phyloP scores from a whole-genome alignment of 2,113 vertebrate genomes.

The Panthera uncia region DNA sequence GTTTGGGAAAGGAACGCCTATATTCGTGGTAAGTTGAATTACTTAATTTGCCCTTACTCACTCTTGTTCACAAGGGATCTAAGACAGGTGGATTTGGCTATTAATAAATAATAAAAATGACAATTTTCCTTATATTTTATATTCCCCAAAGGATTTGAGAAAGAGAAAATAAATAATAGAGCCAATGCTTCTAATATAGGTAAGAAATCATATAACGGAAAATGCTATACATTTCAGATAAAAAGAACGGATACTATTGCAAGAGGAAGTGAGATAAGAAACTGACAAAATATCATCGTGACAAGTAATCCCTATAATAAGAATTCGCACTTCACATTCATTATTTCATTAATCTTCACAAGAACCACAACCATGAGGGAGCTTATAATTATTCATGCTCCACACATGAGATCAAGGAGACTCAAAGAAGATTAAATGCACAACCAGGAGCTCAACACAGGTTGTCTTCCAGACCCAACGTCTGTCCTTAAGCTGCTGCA shows the following conservation, averaged over 20 bases:
- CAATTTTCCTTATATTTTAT: neutral
- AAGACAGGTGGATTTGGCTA: neutral
- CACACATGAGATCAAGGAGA: neutral
- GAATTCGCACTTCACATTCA: neutral
- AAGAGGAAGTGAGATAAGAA: neutral
- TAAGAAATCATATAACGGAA: neutral
- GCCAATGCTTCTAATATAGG: neutral
- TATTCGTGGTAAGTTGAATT: slow-evolving; percentile 3
- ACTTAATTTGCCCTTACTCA: neutral
- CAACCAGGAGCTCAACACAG: neutral
- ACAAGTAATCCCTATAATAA: neutral
- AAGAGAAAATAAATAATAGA: neutral
- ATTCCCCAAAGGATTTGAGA: neutral
- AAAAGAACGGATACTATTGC: neutral
- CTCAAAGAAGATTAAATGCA: neutral
- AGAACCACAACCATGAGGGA: neutral
- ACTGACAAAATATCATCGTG: neutral
- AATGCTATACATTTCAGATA: neutral
- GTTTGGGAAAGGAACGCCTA: neutral
- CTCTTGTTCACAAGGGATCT: neutral
- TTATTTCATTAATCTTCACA: neutral
- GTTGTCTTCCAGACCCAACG: neutral
- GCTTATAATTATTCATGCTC: neutral
- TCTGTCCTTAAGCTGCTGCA: neutral
- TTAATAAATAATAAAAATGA: slow-evolving; percentile 38